These are phyloP conservation scores for Odontophorus gujanensis DNA, from an alignment of 2,113 vertebrate genomes.

Conservation along the genomic window DNA sequence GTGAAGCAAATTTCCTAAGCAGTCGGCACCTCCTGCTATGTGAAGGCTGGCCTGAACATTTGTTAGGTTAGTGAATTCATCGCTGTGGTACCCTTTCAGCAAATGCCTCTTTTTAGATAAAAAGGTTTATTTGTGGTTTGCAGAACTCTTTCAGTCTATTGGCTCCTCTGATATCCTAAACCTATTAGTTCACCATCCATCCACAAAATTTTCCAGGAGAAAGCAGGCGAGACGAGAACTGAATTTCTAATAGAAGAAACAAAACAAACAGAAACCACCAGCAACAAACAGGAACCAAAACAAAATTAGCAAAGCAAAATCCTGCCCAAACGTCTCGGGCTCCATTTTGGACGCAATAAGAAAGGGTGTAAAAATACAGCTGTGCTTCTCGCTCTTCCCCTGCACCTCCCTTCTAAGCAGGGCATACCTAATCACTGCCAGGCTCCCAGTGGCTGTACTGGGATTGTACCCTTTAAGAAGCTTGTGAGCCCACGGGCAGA, in stretches of 20 bases:
- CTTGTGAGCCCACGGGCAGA: accelerated
- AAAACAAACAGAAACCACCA: not conserved
- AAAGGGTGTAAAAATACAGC: not conserved
- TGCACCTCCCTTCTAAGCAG: not conserved
- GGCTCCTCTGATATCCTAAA: slow-evolving; percentile 41
- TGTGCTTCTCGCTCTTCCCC: not conserved
- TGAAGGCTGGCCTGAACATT: slow-evolving; percentile 39
- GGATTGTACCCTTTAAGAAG: not conserved
- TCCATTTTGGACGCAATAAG: not conserved
- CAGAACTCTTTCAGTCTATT: slow-evolving; percentile 6
- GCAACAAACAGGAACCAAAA: not conserved
- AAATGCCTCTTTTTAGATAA: slow-evolving; percentile 47
- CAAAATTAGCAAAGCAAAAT: not conserved
- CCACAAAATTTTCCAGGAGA: not conserved
- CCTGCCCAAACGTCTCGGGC: not conserved
- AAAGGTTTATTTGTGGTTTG: slow-evolving; percentile 38
- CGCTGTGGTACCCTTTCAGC: slow-evolving; percentile 23
- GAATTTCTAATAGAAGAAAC: not conserved
- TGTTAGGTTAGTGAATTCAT: slow-evolving; percentile 17
- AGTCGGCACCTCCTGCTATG: slow-evolving; percentile 27
- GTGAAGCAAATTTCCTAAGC: slow-evolving; percentile 4
- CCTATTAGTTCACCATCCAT: not conserved
- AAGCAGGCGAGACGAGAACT: not conserved
- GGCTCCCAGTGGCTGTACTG: not conserved
- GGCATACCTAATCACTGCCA: not conserved